Evolutionary conservation across 2,797 vertebrate genomes (phyloP), one percentile per base, ranked within the genome.

Genomic region (Heterohyrax brucei): DNA sequence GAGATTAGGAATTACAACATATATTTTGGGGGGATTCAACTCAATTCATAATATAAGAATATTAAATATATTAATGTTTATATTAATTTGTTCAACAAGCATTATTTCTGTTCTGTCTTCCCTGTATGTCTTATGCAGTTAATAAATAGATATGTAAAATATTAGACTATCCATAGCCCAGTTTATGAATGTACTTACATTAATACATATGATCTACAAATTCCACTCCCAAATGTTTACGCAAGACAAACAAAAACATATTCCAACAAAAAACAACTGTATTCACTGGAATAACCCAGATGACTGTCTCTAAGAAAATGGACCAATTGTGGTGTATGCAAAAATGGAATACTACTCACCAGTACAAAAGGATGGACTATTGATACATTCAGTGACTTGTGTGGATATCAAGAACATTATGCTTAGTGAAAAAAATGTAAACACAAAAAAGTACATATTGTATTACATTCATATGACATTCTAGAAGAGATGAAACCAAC

Each of bases 321-420:
- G 53, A 56, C 53, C 12, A 56, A 56, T 14, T 56, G 53, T 56
- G 3, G 53, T 56, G 16, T 56, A 56, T 56, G 12, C 53, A 56
- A 56, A 9, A 56, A 56, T 56, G 53, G 53, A 56, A 56, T 56
- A 56, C 53, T 56, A 56, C 53, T 56, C 53, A 56, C 53, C 53
- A 56, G 16, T 56, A 56, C 53, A 14, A 56, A 56, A 56, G 53
- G 16, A 56, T 56, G 53, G 16, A 56, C 19, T 19, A 7, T 8
- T 19, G 56, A 48, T 62, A 7, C 9, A 26, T 46, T 9, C 0
- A 0, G 62, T 39, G 59, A 9, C n/a, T 59, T 2, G 6, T 12
- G 13, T 59, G 12, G 16, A 30, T 30, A 68, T 68, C 24, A 82
- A 3, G 22, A 50, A 61, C 13, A 50, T 16, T 26, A n/a, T n/a